phyloP scores from a whole-genome alignment of 1,140 invertebrate species.

The Nasonia longicornis region DNA sequence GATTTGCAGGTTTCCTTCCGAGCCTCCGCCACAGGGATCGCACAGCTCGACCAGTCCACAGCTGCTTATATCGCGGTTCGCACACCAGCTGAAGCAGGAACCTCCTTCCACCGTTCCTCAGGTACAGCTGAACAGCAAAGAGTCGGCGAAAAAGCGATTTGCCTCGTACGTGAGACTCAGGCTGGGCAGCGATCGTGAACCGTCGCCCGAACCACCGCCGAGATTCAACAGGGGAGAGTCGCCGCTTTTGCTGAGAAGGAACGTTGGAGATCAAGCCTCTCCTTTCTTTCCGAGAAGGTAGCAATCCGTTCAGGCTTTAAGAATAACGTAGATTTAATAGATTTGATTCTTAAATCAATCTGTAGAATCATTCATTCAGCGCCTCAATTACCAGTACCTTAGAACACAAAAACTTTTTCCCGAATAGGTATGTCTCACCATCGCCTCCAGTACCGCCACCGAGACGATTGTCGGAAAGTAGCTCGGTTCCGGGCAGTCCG shows the following conservation, averaged over 20 bases:
- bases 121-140: slow-evolving; percentile 56
- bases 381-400: not conserved
- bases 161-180: slow-evolving; percentile 81
- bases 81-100: slow-evolving; percentile 63
- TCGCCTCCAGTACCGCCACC: slow-evolving; percentile 76
- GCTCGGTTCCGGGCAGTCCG: slow-evolving; percentile 77
- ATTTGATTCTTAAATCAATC: too few species aligned
- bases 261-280: slow-evolving; percentile 70
- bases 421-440: slow-evolving; percentile 74
- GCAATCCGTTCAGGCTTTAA: not conserved
- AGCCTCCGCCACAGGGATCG: slow-evolving; percentile 61
- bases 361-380: not conserved
- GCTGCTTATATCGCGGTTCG: slow-evolving; percentile 63
- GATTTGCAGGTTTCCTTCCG: slow-evolving; percentile 62
- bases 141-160: slow-evolving; percentile 74
- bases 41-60: slow-evolving; percentile 64
- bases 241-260: slow-evolving; percentile 73
- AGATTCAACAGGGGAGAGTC: slow-evolving; percentile 76
- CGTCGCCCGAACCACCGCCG: slow-evolving; percentile 77
- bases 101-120: slow-evolving; percentile 53
- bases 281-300: slow-evolving; percentile 74
- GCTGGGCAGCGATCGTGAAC: slow-evolving; percentile 65
- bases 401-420: slow-evolving; percentile 5
- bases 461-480: slow-evolving; percentile 74
- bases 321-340: not conserved